Base-by-base conservation (phyloP, 2,888 invertebrate species). In the Aelia acuminata region DNA sequence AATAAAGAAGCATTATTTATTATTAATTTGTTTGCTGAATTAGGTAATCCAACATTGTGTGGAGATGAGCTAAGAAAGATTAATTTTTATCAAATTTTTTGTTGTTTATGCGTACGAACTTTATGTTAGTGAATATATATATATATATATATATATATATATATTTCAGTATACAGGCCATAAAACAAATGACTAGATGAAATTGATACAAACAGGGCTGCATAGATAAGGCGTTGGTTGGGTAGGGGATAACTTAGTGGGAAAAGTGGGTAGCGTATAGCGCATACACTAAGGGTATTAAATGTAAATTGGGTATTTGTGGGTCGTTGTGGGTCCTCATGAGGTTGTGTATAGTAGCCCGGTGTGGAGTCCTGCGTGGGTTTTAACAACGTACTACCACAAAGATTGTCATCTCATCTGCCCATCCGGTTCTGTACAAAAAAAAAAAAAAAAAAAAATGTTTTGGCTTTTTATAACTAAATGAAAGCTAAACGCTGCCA, bases 231-330 rank as follows among this genome's bases (percentile, higher is more conserved):
- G n/a, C n/a, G n/a, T n/a, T n/a, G n/a, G n/a, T n/a, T n/a, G n/a
- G n/a, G n/a, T 26, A 20, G 10, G 63, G 63, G 20, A 35, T 70
- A 70, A 70, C 63, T 1, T 20, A 8, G 63, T 70, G 35, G 18
- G 63, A 70, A 70, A 70, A 70, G 63, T 70, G 63, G 63, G 63
- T 35, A 70, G 63, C 63, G 35, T 31, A 70, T 18, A 70, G 63
- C 18, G 26, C 7, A 63, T 10, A 11, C 3, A 53, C 26, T 8
- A 18, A 35, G 7, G 63, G 15, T 5, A 35, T 70, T 70, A 35
- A 35, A 35, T 70, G 63, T 70, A 70, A 70, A 70, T 31, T 31
- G 63, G 18, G 63, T 70, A 70, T 35, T 70, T 70, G 63, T 70
- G 63, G 63, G 57, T 57, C n/a, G n/a, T n/a, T 13, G 57, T 70